These are phyloP conservation scores for Drosophila koepferae DNA, from an alignment of 2,888 invertebrate genomes.

Conservation along the genomic window DNA sequence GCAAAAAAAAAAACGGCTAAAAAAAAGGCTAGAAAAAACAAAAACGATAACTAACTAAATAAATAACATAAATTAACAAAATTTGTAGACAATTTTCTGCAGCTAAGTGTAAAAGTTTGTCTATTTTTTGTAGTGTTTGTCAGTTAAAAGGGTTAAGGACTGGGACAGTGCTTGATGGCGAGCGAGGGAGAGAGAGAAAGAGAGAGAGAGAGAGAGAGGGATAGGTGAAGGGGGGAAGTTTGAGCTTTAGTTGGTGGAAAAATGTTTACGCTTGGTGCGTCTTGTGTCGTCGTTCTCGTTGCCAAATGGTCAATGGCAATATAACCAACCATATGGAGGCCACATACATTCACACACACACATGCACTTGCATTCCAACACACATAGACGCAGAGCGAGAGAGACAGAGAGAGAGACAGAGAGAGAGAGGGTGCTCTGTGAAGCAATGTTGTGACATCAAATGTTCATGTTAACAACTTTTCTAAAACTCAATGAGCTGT, in stretches of 20 bases:
- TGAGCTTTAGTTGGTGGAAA: conserved; percentile 42
- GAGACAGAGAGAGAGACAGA: background rate
- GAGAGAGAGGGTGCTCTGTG: background rate
- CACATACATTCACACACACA: conserved; percentile 27
- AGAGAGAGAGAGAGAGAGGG: background rate
- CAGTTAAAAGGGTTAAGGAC: conserved; percentile 8
- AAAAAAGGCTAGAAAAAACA: conserved; percentile 24
- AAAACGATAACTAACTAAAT: conserved; percentile 79
- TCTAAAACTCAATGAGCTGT: conserved; percentile 79
- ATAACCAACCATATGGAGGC: conserved; percentile 47
- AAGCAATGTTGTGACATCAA: conserved; percentile 74
- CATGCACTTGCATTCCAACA: conserved; percentile 1
- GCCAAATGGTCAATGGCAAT: conserved; percentile 57
- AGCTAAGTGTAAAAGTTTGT: conserved; percentile 76
- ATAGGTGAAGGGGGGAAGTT: conserved; percentile 16
- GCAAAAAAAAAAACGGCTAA: background rate
- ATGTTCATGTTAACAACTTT: conserved; percentile 80
- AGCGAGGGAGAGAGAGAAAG: background rate
- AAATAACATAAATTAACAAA: conserved; percentile 78
- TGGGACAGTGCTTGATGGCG: background rate
- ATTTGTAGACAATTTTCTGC: conserved; percentile 78
- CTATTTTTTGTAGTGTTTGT: conserved; percentile 18
- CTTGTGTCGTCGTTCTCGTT: conserved; percentile 44
- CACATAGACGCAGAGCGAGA: background rate
- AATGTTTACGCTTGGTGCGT: conserved; percentile 68